phyloP scores from a whole-genome alignment of 2,888 invertebrate genomes.

The Papilio demoleus region DNA sequence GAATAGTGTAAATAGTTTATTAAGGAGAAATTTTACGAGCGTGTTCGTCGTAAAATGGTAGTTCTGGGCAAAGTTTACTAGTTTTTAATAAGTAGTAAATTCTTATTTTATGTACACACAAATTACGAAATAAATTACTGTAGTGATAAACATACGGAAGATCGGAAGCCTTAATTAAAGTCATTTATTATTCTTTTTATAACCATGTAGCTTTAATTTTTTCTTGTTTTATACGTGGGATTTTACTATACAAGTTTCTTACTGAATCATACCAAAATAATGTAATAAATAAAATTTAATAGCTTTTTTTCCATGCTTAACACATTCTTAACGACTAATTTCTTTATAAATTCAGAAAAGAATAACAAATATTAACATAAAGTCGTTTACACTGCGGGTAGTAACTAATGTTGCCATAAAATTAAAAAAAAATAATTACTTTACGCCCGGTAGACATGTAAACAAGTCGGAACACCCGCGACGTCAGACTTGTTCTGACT shows the following conservation, averaged over 20 bases:
- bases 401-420: slow-evolving; percentile 32
- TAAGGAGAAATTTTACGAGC: slow-evolving; percentile 39
- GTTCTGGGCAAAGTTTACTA: slow-evolving; percentile 39
- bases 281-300: not conserved
- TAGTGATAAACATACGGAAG: slow-evolving; percentile 30
- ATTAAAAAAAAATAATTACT: slow-evolving; percentile 39
- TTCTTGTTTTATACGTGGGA: not conserved
- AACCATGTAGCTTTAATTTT: not conserved
- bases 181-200: slow-evolving; percentile 10
- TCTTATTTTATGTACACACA: slow-evolving; percentile 39
- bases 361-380: slow-evolving; percentile 13
- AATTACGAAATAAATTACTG: slow-evolving; percentile 37
- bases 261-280: not conserved
- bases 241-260: not conserved
- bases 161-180: slow-evolving; percentile 33
- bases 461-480: slow-evolving; percentile 68
- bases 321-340: not conserved
- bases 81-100: slow-evolving; percentile 44
- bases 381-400: slow-evolving; percentile 17
- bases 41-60: slow-evolving; percentile 41
- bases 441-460: slow-evolving; percentile 55
- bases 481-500: slow-evolving; percentile 44
- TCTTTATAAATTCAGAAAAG: slow-evolving; percentile 1
- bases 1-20: slow-evolving; percentile 39
- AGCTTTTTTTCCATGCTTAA: not conserved